Percentiles rank a stretch among this genome's conserved stretches.
Conservation (phyloP, 2,797 vertebrate genomes). For the Rhinatrema bivittatum region DNA sequence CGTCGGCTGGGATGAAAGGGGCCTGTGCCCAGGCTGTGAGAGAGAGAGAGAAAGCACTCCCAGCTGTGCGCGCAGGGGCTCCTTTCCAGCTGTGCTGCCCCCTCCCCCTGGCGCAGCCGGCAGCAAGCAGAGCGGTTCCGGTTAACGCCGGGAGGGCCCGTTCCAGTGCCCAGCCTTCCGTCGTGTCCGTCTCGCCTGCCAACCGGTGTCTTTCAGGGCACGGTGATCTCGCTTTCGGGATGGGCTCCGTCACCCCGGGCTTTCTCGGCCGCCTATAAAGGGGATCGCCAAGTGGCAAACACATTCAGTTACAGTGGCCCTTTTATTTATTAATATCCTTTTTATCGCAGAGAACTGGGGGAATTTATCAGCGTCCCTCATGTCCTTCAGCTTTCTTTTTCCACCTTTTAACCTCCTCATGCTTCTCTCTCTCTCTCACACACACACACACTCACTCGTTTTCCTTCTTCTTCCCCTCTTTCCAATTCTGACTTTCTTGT, state of each 20-base stretch:
- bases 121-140: too few species aligned
- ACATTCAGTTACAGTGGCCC: constrained; percentile 21
- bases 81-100: too few species aligned
- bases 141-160: too few species aligned
- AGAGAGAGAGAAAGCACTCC: too few species aligned
- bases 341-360: not conserved
- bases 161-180: too few species aligned
- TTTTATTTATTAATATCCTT: constrained; percentile 38
- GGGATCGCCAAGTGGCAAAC: constrained; percentile 30
- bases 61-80: too few species aligned
- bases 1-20: too few species aligned
- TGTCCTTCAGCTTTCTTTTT: not conserved
- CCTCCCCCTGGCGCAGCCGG: too few species aligned
- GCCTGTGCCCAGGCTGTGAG: too few species aligned
- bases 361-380: too few species aligned
- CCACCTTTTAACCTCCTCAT: not conserved
- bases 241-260: constrained; percentile 5
- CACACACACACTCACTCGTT: not conserved
- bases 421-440: too few species aligned
- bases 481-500: not conserved
- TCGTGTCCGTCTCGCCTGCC: constrained; percentile 27
- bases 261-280: constrained; percentile 26
- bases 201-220: constrained; percentile 33
- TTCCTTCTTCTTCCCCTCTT: not conserved
- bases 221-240: constrained; percentile 34